Base-by-base conservation (phyloP, 2,888 invertebrate genomes). In the Myopa testacea region DNA sequence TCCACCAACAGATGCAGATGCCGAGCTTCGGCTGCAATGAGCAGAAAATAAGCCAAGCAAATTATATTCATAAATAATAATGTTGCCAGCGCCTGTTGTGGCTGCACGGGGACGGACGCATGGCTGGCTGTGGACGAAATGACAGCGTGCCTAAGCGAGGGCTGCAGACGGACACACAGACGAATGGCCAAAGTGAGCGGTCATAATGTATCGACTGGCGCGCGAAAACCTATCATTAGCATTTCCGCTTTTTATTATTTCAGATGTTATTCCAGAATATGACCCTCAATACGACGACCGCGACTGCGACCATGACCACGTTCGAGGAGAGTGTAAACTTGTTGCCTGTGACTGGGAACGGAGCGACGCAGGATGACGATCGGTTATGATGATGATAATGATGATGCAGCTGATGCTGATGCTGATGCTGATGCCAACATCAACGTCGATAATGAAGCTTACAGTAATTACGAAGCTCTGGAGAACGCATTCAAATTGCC, bases 221-320 rank as follows among this genome's bases (percentile, higher is more conserved):
- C 81, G 81, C 80, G 81, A 84, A 81, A 86, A 86, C 88, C 88
- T 88, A 88, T 88, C 87, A 88, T 88, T 88, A 88, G 87, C 85
- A 88, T 88, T 88, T 88, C 88, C 88, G 88, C 88, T 88, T 88
- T 88, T 88, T 88, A 87, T 87, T 87, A 87, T 87, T 86, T 81
- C 80, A 79, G 82, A 78, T 79, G 76, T 79, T 81, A n/a, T 55
- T 16, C 58, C 52, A n/a, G 65, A 6, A 26, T 40, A 58, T 75
- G 68, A 75, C 67, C 75, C 75, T 75, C 67, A 58, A 34, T 34
- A 55, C 52, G 52, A 14, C 26, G 58, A n/a, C 72, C 19, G 60
- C 72, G 58, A 40, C 60, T 10, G 34, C 12, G 60, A n/a, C 58
- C 37, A 37, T 37, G 55, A 71, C 58, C 62, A 34, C 26, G 62